Evolutionary conservation across 2,113 vertebrate genomes (phyloP).

Genomic region (Anoura caudifer): DNA sequence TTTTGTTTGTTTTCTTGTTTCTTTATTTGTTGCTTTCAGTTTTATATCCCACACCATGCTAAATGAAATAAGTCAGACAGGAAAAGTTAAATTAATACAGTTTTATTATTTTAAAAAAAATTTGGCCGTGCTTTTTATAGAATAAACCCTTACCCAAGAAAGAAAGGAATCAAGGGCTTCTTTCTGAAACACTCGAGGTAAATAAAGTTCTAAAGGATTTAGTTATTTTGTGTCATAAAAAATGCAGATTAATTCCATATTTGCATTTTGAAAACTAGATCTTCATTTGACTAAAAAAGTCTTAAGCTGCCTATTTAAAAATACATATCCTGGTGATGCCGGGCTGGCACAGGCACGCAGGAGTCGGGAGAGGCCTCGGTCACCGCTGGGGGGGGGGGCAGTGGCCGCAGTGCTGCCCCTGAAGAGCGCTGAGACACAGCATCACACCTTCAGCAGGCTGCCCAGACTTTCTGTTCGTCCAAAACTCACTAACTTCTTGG

Average conservation of each 20-base stretch:
- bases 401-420: neutral
- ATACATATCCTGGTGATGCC: neutral
- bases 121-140: neutral
- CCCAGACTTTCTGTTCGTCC: neutral
- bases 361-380: neutral
- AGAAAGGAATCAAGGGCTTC: neutral
- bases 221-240: neutral
- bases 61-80: neutral
- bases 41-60: neutral
- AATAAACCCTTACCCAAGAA: neutral
- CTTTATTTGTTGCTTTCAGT: neutral
- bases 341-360: neutral
- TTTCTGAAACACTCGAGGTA: neutral
- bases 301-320: neutral
- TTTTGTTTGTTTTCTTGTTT: neutral
- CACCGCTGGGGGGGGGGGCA: neutral
- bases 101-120: conserved; percentile 42
- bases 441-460: neutral
- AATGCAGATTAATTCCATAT: conserved; percentile 1
- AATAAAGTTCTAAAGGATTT: neutral
- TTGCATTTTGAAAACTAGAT: neutral
- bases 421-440: neutral
- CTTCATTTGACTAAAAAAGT: neutral
- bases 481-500: conserved; percentile 16
- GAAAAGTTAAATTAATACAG: neutral